A percentile compares a stretch with the other conserved stretches of the same genome.
These are phyloP conservation scores for Nothura maculosa DNA, from an alignment of 2,797 vertebrate species.

Conservation along the genomic window DNA sequence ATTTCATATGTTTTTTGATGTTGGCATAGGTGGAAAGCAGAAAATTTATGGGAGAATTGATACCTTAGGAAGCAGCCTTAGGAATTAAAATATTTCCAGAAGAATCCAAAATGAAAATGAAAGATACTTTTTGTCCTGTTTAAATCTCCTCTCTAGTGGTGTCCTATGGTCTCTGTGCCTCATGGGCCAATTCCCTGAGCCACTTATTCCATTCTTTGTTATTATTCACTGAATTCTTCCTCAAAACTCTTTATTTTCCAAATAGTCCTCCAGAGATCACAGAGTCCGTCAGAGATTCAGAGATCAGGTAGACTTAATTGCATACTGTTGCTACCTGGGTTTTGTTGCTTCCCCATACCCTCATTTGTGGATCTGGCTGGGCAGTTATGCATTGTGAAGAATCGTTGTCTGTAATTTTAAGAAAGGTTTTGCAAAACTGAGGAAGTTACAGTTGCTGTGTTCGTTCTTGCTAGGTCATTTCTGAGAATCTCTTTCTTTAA, in stretches of 20 bases:
- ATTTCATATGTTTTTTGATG: background rate
- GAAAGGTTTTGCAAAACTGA: background rate
- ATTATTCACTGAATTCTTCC: background rate
- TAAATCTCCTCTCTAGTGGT: background rate
- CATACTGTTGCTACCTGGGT: background rate
- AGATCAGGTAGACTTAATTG: background rate
- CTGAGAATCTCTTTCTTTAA: slow-evolving; percentile 43
- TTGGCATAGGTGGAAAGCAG: background rate
- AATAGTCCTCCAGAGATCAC: background rate
- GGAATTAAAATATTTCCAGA: background rate
- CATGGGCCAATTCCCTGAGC: rapidly evolving
- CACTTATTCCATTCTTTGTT: background rate
- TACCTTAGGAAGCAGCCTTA: background rate
- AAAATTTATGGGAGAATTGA: background rate
- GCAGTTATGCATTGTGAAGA: background rate
- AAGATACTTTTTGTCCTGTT: background rate
- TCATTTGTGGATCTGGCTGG: background rate
- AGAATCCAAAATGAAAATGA: background rate
- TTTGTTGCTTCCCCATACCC: background rate
- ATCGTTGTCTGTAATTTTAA: background rate
- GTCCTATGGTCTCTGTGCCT: background rate
- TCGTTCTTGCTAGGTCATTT: background rate
- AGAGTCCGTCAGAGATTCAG: too few relatives aligned
- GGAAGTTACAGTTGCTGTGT: background rate
- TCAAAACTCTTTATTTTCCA: background rate